Evolutionary conservation across 92 coral and sea anemone genomes (phyloP), one percentile per base, ranked within the genome.

Genomic region (Phenganax subtilis): DNA sequence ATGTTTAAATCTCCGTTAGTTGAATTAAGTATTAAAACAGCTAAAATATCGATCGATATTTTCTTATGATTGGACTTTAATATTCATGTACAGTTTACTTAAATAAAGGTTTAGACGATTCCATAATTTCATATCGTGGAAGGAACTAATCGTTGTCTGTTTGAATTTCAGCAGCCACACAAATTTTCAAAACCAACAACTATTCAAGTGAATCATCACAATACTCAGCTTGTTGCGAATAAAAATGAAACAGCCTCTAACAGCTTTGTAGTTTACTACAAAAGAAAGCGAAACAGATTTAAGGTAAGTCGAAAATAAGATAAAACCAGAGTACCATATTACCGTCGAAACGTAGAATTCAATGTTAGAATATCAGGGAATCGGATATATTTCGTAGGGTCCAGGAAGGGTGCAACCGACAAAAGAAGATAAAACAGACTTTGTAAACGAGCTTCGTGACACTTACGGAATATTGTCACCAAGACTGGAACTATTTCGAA

Each of bases 401-500:
- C 86, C 90, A n/a, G 98, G 98, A 7, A 92, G 98, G 9, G 57
- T 87, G 16, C 92, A 87, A 68, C 97, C 98, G 1, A 80, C 87
- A 14, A 93, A 93, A 80, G 97, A 93, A 7, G 94, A 93, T 80
- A 86, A 85, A 82, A n/a, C 67, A 20, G 87, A 82, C 30, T 92
- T 92, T 61, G 88, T 86, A 70, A 90, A 87, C 52, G 90, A 90
- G 9, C 88, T 96, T 9, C 94, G 89, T 56, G 91, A 93, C n/a
- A 87, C 90, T 7, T 91, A 87, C 51, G 98, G 98, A 12, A 88
- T 90, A 29, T 86, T 94, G 71, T 88, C 98, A 17, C 62, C 88
- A 9, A 94, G 89, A 68, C 83, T 94, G 85, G 98, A 94, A 64
- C 87, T 82, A 29, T 94, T 94, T 75, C 84, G 96, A 66, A 88